Evolutionary conservation across 2,797 vertebrate genomes (phyloP).

Genomic region (Podarcis siculus): DNA sequence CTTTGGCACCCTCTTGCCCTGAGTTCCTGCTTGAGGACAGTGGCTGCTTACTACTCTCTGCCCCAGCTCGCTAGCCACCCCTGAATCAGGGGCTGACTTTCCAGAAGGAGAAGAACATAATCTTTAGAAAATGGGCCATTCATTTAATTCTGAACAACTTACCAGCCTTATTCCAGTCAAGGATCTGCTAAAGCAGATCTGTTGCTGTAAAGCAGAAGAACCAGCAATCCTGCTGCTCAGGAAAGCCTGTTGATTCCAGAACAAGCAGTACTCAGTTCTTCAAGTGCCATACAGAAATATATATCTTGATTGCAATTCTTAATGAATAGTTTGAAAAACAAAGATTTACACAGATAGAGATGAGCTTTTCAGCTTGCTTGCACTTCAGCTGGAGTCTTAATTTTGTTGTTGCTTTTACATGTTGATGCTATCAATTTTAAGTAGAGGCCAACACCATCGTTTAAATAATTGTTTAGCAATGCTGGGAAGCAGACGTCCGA

Average conservation of each 20-base stretch:
- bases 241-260: background rate
- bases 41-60: background rate
- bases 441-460: background rate
- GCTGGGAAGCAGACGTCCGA: background rate
- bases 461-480: background rate
- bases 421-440: background rate
- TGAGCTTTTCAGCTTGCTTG: background rate
- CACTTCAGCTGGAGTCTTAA: background rate
- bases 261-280: background rate
- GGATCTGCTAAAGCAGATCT: background rate
- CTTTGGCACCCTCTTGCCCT: background rate
- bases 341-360: background rate
- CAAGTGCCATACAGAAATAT: background rate
- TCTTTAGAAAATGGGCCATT: background rate
- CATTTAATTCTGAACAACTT: background rate
- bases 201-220: slow-evolving; percentile 22
- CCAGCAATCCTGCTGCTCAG: background rate
- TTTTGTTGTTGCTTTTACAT: background rate
- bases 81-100: background rate
- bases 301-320: background rate
- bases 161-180: background rate
- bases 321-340: background rate
- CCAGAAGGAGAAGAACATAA: background rate
- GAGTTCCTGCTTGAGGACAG: background rate
- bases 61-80: background rate